A percentile compares a stretch with the other conserved stretches of the same genome.
These are phyloP conservation scores for Andrena dorsata DNA, from an alignment of 2,888 invertebrate species.

Conservation along the genomic window DNA sequence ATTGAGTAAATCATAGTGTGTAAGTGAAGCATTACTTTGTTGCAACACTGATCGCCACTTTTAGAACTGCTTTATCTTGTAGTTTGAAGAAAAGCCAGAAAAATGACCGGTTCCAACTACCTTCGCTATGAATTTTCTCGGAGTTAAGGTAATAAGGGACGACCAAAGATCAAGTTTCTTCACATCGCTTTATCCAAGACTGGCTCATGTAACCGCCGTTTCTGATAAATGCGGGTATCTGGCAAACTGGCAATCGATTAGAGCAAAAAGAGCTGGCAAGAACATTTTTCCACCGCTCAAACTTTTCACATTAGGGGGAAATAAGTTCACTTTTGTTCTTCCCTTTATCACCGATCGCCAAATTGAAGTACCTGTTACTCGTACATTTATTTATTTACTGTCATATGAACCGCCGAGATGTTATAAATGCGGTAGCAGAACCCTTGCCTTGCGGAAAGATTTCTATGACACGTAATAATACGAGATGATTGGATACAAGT, in stretches of 20 bases:
- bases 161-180: constrained; percentile 57
- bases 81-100: no score
- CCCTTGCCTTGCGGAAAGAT: no score
- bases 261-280: constrained; percentile 54
- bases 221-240: constrained; percentile 65
- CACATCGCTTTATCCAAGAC: constrained; percentile 45
- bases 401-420: not conserved
- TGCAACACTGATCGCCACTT: no score
- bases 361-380: constrained; percentile 43
- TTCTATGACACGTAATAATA: no score
- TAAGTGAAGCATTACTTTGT: no score
- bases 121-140: constrained; percentile 3
- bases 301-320: constrained; percentile 76
- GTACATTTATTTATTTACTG: constrained; percentile 11
- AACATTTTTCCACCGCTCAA: constrained; percentile 69
- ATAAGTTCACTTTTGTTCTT: constrained; percentile 71
- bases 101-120: not conserved
- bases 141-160: constrained; percentile 36
- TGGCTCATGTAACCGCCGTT: constrained; percentile 39
- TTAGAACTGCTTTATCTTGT: no score
- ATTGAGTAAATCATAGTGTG: no score
- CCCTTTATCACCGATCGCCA: constrained; percentile 52
- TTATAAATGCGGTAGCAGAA: no score
- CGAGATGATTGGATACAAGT: no score
- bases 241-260: constrained; percentile 65